Conservation (phyloP, 2,797 vertebrate genomes). For the Ataeniobius toweri region DNA sequence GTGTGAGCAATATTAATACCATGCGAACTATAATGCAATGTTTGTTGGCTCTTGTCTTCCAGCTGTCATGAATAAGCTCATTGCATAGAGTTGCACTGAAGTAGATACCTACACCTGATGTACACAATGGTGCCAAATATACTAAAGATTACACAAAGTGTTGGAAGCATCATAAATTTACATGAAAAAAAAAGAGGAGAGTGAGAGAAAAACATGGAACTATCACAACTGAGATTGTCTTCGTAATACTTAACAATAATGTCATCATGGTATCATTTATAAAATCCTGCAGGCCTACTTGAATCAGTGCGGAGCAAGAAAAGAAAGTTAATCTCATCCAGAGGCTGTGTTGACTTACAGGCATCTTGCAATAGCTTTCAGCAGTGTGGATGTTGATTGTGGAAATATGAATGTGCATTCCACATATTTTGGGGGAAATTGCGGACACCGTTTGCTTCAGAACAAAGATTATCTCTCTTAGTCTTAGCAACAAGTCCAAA, state of each 20-base stretch:
- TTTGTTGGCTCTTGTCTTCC: background rate
- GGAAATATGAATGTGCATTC: background rate
- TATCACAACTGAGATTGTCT: background rate
- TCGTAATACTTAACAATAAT: background rate
- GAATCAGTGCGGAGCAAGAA: background rate
- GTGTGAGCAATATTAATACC: background rate
- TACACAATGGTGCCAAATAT: background rate
- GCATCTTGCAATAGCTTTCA: background rate
- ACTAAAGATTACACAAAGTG: background rate
- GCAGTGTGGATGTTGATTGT: background rate
- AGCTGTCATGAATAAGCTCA: background rate
- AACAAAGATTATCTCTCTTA: background rate
- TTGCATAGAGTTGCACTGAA: background rate
- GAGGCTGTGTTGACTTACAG: background rate
- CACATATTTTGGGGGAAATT: background rate
- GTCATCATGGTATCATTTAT: background rate
- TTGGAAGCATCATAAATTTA: background rate
- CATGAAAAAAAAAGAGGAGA: background rate
- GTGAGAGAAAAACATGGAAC: background rate
- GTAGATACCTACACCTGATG: background rate
- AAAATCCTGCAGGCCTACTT: background rate
- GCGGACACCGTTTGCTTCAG: background rate
- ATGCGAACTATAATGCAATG: too few relatives aligned
- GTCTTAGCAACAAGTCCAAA: background rate
- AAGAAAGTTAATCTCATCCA: background rate